Evolutionary conservation across 2,888 invertebrate species (phyloP), one percentile per base, ranked within the genome.

Genomic region (Xanthostigma xanthostigma): DNA sequence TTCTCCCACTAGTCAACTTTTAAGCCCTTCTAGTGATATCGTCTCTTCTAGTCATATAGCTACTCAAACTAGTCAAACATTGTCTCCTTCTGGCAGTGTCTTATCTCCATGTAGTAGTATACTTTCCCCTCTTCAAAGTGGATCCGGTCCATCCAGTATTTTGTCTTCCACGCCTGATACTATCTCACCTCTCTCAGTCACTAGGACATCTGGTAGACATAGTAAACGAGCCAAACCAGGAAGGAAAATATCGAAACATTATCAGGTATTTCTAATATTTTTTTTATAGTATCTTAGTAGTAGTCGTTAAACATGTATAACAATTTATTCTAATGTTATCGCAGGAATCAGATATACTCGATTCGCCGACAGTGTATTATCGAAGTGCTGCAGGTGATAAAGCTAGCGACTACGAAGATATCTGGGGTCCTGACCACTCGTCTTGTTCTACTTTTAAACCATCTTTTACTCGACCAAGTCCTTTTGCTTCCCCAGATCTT

Each of bases 321-420:
- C 57, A 66, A 11, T 69, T 69, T 53, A 68, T 68, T 55, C 69
- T 69, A 2, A 64, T 67, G 40, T 69, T 70, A 53, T 73, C 73
- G 53, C 70, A 79, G 70, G 84, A 85, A 62, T 87, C 87, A 13
- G 87, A 89, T 62, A 88, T 89, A 52, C 69, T 89, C 54, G 89
- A 89, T 65, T 86, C 88, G 47, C 84, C 84, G 36, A 81, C 81
- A 53, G 74, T 82, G 46, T 91, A 91, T 61, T 91, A 86, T 62
- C 75, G 86, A 57, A 91, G 91, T 65, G 85, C 86, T 2, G 73
- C 93, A 36, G 84, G 87, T 53, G 94, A 94, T 63, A 93, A 93
- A 70, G 83, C 88, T 42, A 92, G 92, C 58, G 94, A 94, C 67
- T 94, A 94, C 62, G 94, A 94, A 69, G 94, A 94, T 63, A 83